phyloP scores from a whole-genome alignment of 1,140 invertebrate species.

The Tetramorium alpestre region DNA sequence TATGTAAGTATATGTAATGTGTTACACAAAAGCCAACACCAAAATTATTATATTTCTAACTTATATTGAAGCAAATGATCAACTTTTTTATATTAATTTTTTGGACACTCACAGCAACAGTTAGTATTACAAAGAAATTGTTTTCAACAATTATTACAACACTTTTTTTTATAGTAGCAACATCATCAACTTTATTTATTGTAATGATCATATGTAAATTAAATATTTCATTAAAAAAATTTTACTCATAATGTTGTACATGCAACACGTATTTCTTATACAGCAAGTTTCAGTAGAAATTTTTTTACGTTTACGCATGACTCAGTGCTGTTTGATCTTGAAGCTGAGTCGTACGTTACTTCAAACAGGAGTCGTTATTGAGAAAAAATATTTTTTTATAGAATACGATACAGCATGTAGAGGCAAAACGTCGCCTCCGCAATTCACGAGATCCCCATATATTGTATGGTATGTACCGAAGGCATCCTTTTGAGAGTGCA shows the following conservation, averaged over 20 bases:
- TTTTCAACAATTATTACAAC: not conserved
- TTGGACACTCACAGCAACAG: not conserved
- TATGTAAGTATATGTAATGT: not conserved
- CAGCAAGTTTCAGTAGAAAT: not conserved
- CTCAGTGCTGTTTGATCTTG: constrained; percentile 19
- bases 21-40: not conserved
- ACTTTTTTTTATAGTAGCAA: not conserved
- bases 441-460: constrained; percentile 27
- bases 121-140: not conserved
- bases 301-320: not conserved
- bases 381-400: constrained; percentile 14
- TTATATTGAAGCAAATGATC: not conserved
- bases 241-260: not conserved
- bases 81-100: constrained; percentile 1
- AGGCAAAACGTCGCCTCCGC: constrained; percentile 16
- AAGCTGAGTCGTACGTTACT: not conserved
- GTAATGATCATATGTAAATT: not conserved
- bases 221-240: not conserved
- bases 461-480: constrained; percentile 24
- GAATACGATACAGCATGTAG: not conserved
- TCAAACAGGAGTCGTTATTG: not conserved
- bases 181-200: not conserved
- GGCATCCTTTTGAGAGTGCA: constrained; percentile 70
- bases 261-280: not conserved
- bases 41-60: not conserved